Evolutionary conservation across 2,888 invertebrate genomes (phyloP), one percentile per base, ranked within the genome.

Genomic region (Drosophila vallismaia): DNA sequence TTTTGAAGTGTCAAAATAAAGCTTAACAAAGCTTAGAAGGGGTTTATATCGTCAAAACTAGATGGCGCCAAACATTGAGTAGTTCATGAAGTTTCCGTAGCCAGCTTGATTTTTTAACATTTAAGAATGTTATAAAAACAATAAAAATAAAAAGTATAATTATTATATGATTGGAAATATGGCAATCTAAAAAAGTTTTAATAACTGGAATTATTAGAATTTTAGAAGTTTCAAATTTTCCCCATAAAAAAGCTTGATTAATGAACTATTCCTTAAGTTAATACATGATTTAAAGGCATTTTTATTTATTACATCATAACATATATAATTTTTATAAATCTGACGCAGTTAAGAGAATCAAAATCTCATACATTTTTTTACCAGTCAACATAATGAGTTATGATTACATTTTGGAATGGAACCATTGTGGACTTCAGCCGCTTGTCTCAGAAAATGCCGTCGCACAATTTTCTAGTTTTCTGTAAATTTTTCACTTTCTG

Each of bases 311-410:
- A 8, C 7, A 29, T 7, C 7, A 29, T 29, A 8, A 8, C 3
- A 36, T 1, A 19, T 19, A 19, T 19, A 19, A 19, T 33, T 33
- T 45, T 26, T 26, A n/a, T 3, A 10, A 28, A 6, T 45, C 24
- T n/a, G 24, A n/a, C 6, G 24, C 7, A 26, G 5, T 12, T 45
- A 42, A 62, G 50, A 45, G 12, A 50, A 58, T 69, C 38, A 54
- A 53, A 46, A 31, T 12, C 29, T 7, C 26, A 38, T 50, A 52
- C 53, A 40, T 62, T 69, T 55, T 55, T 72, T 63, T 40, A 75
- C 51, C 64, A 52, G 54, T 48, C 49, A 50, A 53, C 28, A 51
- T 69, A 66, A 58, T 69, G 53, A 71, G 38, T 42, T 42, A 42
- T 19, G 14, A 42, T 42, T 14, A 4, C 14, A 14, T 19, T 42